Evolutionary conservation across 2,888 invertebrate genomes (phyloP), one percentile per base, ranked within the genome.

Genomic region (Fragum whitleyi): DNA sequence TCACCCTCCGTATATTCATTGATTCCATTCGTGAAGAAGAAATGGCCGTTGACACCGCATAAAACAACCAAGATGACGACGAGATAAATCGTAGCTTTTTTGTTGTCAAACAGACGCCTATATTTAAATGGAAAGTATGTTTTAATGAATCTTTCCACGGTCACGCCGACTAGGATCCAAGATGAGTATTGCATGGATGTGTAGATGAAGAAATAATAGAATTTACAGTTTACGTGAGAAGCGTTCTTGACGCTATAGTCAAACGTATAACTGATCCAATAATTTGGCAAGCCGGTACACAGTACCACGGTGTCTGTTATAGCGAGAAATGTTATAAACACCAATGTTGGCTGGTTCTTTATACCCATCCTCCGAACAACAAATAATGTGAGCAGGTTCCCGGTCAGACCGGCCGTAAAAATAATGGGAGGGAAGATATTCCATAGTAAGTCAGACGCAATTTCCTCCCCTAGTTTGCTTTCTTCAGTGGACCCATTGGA

Each of bases 21-120:
- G 0, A 89, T 75, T 26, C 87, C 87, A 39, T 89, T 87, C n/a
- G 89, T 89, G 71, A 86, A 77, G 42, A 89, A 83, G 59, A 87
- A 81, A 59, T 89, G 87, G 0, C 79, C 19, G 29, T 78, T 68
- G 2, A 78, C 32, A 3, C 85, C 36, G 55, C 76, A 19, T 1
- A 86, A 21, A 3, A 77, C 51, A 26, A 82, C 42, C 14, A 86
- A 26, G 1, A 70, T 53, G 11, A 85, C 21, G 1, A 77, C 29
- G 9, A 86, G 67, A 5, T 81, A 80, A 0, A 78, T 79, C 11
- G 36, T 72, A 0, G 83, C 80, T 36, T 77, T 86, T 28, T 79
- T 79, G n/a, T 65, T 59, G 1, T 77, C 79, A 28, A 67, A 81
- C 3, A 81, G 26, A 7, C 47, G 26, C n/a, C 75, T 73, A 57